Conservation (phyloP, 2,888 invertebrate genomes). For the Pharmacophagus antenor region DNA sequence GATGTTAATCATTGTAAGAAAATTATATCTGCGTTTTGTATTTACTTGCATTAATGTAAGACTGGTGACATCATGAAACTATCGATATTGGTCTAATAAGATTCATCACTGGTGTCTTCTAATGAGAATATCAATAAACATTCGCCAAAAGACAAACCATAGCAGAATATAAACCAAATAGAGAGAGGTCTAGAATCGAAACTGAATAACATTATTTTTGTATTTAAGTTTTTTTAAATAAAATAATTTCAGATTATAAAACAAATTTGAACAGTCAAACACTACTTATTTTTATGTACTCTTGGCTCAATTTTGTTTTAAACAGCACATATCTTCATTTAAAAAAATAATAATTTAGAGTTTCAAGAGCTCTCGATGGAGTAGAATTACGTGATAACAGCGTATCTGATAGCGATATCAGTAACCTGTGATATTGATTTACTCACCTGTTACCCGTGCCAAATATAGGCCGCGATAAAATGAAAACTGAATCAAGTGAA, state of each 20-base stretch:
- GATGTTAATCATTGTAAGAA: neutral
- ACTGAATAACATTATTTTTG: too few relatives aligned
- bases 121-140: too few relatives aligned
- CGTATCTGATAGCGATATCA: slow-evolving; percentile 54
- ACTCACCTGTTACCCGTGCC: slow-evolving; percentile 53
- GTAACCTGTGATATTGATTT: slow-evolving; percentile 61
- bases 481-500: slow-evolving; percentile 2
- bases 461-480: slow-evolving; percentile 19
- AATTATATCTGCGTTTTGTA: neutral
- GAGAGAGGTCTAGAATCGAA: too few relatives aligned
- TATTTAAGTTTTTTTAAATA: too few relatives aligned
- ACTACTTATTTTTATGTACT: neutral
- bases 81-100: too few relatives aligned
- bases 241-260: too few relatives aligned
- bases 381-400: slow-evolving; percentile 55
- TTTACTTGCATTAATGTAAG: too few relatives aligned
- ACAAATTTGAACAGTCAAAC: too few relatives aligned
- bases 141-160: too few relatives aligned
- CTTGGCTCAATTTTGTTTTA: neutral
- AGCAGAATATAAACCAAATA: too few relatives aligned
- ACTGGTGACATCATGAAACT: neutral
- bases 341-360: neutral
- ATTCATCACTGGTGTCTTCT: too few relatives aligned
- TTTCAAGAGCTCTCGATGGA: slow-evolving; percentile 47
- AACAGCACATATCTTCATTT: neutral